Base-by-base conservation (phyloP, 2,888 invertebrate genomes). In the Apamea epomidion region DNA sequence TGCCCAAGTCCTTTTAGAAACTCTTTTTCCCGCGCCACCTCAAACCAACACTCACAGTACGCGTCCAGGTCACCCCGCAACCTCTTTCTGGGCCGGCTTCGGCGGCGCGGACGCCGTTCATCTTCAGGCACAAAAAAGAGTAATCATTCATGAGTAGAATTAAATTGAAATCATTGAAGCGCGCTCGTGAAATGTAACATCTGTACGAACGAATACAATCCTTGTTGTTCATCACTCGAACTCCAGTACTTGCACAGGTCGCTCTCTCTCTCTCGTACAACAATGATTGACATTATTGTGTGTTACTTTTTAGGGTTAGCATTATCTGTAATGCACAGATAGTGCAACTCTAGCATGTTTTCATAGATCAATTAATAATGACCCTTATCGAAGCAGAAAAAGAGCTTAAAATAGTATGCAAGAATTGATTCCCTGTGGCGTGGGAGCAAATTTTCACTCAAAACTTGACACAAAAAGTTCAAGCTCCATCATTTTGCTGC, bases 401-500 rank as follows among this genome's bases (percentile, higher is more conserved):
- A 54, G 12, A 75, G 29, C 18, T 51, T 12, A 14, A 75, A 76
- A 76, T 45, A 29, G 5, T 18, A 5, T 14, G 54, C 54, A 7
- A 18, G 25, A 42, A 7, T 21, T 32, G 25, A 70, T 32, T 25
- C 18, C 25, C 4, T 12, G 10, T 21, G 14, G 25, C 18, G 48
- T 10, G 14, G 21, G 5, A 21, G 6, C 75, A 74, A 25, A 45
- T 7, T 21, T 73, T n/a, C 5, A 72, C 14, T 21, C 8, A 37
- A n/a, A 18, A 32, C 7, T 48, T 69, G 6, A 32, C 8, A 25
- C 12, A 6, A 6, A 12, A 32, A 51, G 48, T 25, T 16, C 32
- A 54, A n/a, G 21, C 65, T 62, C n/a, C 10, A 74, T n/a, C 48
- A 51, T 73, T 48, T 74, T 74, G 14, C 25, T 51, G n/a, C 29